Conservation (phyloP, 2,797 vertebrate species). For the Tenualosa thibaudeaui region DNA sequence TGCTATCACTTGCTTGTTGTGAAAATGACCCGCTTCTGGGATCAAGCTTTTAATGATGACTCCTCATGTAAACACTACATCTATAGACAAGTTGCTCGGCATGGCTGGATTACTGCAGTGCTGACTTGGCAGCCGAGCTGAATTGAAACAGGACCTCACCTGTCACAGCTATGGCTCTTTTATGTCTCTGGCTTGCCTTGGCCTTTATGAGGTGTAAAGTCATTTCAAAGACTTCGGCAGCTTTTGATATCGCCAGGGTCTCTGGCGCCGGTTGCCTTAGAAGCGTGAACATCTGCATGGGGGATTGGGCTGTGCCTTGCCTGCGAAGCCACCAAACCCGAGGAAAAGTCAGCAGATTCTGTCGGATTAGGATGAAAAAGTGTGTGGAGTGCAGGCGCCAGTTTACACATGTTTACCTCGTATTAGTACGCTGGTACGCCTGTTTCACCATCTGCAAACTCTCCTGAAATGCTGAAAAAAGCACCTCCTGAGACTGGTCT, state of each 20-base stretch:
- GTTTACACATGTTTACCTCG: slow-evolving; percentile 66
- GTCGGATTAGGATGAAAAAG: slow-evolving; percentile 11
- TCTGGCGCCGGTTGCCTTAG: slow-evolving; percentile 70
- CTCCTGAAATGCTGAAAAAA: slow-evolving; percentile 67
- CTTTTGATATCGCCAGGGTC: slow-evolving; percentile 67
- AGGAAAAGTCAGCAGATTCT: neutral
- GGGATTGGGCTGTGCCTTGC: slow-evolving; percentile 48
- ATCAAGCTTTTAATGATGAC: slow-evolving; percentile 17
- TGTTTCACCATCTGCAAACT: slow-evolving; percentile 60
- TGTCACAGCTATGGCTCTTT: slow-evolving; percentile 59
- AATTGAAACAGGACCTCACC: slow-evolving; percentile 67
- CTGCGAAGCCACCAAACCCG: slow-evolving; percentile 56
- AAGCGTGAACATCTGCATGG: slow-evolving; percentile 65
- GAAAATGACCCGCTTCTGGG: slow-evolving; percentile 6
- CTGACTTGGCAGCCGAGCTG: neutral
- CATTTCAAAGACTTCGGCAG: slow-evolving; percentile 82
- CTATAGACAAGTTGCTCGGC: neutral
- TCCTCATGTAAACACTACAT: neutral
- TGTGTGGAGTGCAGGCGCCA: slow-evolving; percentile 5
- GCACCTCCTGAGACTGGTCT: slow-evolving; percentile 50
- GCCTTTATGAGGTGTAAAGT: slow-evolving; percentile 68
- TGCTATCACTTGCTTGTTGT: neutral
- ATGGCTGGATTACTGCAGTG: neutral
- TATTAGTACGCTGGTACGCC: slow-evolving; percentile 49
- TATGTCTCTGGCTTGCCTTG: slow-evolving; percentile 59